Base-by-base conservation (phyloP, 2,113 vertebrate species). In the Salvelinus alpinus region DNA sequence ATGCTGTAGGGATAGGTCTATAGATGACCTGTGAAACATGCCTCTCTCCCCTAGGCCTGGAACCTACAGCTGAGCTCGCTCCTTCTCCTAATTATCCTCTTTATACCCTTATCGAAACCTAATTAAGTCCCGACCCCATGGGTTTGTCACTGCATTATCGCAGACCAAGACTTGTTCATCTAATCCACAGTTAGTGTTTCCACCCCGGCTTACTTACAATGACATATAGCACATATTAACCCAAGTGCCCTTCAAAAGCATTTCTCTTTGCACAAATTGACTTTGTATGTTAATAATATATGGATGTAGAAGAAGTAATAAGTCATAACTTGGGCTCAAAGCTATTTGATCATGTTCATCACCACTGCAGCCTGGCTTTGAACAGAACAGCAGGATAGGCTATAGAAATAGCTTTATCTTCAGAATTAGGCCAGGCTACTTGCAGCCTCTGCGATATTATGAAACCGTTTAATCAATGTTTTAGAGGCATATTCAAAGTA, bases 101-200 rank as follows among this genome's bases (percentile, higher is more conserved):
- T 81, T 44, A 88, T 83, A 85, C 77, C 72, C 84, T 82, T 80
- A 84, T 3, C 27, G 54, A 73, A 38, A 77, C 48, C 77, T 77
- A 62, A 80, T 87, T 73, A 78, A 82, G 75, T 80, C 77, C 74
- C 5, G 57, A 75, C 29, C 51, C n/a, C 65, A 0, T 57, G 27
- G 67, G 67, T 78, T 31, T 77, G 62, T 2, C 7, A 16, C 64
- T 68, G 54, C 64, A 22, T 1, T 2, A 44, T 68, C 31, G 27
- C 24, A 68, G 66, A 68, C 66, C 18, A 38, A n/a, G n/a, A 59
- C 25, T 4, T 78, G 11, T 44, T 44, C n/a, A 64, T 47, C 12
- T 64, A 47, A 57, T 34, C 31, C 20, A 38, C 25, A 16, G 64
- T 22, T 11, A 62, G 59, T 62, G 9, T 62, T 24, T 24, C 25